Percentiles rank a stretch among this genome's conserved stretches.
These are phyloP conservation scores for Hemiprocne comata DNA, from an alignment of 2,113 vertebrate genomes.

Conservation along the genomic window DNA sequence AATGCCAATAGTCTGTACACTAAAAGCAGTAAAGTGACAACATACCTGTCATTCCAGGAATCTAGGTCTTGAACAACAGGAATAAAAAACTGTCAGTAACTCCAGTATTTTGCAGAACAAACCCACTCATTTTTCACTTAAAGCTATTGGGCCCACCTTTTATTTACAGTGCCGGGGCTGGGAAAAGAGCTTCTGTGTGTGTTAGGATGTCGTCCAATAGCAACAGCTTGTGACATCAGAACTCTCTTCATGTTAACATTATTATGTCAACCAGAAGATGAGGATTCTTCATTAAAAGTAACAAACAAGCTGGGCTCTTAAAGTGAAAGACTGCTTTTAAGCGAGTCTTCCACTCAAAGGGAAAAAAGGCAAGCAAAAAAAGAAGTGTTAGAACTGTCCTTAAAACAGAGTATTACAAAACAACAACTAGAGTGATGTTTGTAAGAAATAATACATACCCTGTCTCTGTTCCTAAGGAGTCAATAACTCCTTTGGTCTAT, in stretches of 20 bases:
- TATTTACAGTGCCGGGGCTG: background rate
- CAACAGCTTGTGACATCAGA: background rate
- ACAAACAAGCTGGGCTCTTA: background rate
- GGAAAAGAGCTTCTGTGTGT: background rate
- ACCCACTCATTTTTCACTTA: background rate
- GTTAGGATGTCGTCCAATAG: background rate
- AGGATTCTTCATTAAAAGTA: background rate
- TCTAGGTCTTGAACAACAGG: background rate
- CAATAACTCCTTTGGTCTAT: slow-evolving; percentile 43
- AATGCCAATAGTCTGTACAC: background rate
- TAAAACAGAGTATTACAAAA: background rate
- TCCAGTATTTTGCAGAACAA: background rate
- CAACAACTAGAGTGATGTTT: background rate
- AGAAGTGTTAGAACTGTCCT: background rate
- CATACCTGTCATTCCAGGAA: background rate
- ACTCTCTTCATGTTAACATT: background rate
- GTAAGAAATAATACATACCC: background rate
- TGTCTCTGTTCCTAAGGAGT: slow-evolving; percentile 38
- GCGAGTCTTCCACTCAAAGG: background rate
- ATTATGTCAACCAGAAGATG: background rate
- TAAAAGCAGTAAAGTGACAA: background rate
- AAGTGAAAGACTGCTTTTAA: background rate
- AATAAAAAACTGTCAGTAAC: background rate
- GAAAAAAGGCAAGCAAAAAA: background rate
- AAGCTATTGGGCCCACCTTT: background rate